phyloP scores from a whole-genome alignment of 2,797 vertebrate species.

The Mus spretus region DNA sequence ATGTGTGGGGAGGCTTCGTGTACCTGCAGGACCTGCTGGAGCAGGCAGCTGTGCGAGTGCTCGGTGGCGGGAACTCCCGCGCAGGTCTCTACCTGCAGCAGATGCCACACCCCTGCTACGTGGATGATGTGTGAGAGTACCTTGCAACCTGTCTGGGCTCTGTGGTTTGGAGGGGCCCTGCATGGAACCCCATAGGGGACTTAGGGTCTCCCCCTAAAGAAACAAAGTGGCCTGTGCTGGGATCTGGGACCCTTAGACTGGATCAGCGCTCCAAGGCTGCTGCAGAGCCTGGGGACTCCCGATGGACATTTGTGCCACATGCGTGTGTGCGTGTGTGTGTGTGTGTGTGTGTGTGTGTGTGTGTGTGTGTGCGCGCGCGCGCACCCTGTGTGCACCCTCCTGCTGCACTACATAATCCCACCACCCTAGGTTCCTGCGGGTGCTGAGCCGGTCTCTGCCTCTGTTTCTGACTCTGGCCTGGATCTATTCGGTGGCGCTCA shows the following conservation, averaged over 20 bases:
- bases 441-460: slow-evolving; percentile 93
- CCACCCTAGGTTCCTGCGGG: slow-evolving; percentile 92
- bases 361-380: too few relatives aligned
- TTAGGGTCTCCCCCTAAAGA: background rate
- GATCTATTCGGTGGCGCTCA: slow-evolving; percentile 97
- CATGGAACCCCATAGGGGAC: background rate
- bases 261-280: fast-evolving
- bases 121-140: slow-evolving; percentile 93
- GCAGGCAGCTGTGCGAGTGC: slow-evolving; percentile 84
- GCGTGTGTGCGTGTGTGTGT: background rate
- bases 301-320: fast-evolving
- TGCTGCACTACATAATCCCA: fast-evolving
- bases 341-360: too few relatives aligned
- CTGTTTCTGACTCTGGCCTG: slow-evolving; percentile 96
- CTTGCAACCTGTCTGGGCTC: background rate
- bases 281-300: background rate
- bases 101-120: slow-evolving; percentile 96
- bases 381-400: background rate
- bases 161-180: background rate
- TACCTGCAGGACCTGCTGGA: slow-evolving; percentile 96
- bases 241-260: background rate
- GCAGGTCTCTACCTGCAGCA: slow-evolving; percentile 94
- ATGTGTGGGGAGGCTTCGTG: slow-evolving; percentile 94
- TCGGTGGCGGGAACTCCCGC: slow-evolving; percentile 85
- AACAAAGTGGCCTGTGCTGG: background rate